Conservation (phyloP, 2,113 vertebrate genomes). For the Callipepla squamata region DNA sequence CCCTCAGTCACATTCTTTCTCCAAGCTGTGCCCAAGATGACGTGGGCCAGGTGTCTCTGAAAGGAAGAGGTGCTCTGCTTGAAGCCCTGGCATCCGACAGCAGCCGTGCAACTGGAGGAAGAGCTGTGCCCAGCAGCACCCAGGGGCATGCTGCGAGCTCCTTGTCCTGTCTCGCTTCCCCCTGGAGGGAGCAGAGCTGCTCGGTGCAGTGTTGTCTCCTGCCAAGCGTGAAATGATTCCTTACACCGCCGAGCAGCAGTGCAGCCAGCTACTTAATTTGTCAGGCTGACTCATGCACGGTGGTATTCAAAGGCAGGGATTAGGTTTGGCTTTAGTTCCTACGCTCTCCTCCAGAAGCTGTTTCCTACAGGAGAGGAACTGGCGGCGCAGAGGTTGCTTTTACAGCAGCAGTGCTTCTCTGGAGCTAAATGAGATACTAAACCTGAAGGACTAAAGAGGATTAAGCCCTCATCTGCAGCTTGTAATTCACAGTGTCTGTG, state of each 20-base stretch:
- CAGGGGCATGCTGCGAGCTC: rapidly evolving
- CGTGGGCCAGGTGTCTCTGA: rapidly evolving
- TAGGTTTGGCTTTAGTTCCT: background rate
- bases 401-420: background rate
- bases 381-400: background rate
- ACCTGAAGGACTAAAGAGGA: background rate
- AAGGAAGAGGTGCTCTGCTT: background rate
- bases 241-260: background rate
- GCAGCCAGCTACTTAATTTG: slow-evolving; percentile 9
- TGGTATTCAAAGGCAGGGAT: background rate
- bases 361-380: background rate
- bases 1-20: background rate
- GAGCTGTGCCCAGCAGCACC: background rate
- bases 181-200: background rate
- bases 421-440: background rate
- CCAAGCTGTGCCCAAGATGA: background rate
- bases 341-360: background rate
- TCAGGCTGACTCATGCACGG: background rate
- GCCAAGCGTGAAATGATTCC: background rate
- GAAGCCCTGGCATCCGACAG: background rate
- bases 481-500: background rate
- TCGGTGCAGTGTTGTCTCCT: background rate
- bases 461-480: background rate
- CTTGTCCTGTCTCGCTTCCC: rapidly evolving
- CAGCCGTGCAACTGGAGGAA: background rate